Conservation (phyloP, 1,140 invertebrate species). For the Cydia pomonella region DNA sequence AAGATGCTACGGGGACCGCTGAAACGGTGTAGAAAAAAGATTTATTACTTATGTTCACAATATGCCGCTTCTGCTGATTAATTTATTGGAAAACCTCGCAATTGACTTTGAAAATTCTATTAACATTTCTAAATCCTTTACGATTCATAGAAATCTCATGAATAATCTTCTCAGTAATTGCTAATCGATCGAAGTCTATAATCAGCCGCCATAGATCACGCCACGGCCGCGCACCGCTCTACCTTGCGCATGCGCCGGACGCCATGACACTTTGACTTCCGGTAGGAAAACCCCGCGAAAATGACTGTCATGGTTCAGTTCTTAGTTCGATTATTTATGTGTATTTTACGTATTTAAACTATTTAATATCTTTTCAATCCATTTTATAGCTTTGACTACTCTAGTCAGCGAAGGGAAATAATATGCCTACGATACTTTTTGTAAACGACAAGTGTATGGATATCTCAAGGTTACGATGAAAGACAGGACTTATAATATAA, state of each 20-base stretch:
- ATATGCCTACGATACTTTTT: too few relatives aligned
- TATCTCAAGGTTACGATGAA: too few relatives aligned
- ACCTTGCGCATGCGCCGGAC: slow-evolving; percentile 11
- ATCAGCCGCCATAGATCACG: not conserved
- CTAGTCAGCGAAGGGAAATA: too few relatives aligned
- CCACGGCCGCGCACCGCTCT: slow-evolving; percentile 12
- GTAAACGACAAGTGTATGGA: too few relatives aligned
- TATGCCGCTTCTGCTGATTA: not conserved
- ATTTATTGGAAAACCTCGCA: not conserved
- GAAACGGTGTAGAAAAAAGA: too few relatives aligned
- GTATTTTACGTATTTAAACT: too few relatives aligned
- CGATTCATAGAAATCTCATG: not conserved
- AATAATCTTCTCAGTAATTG: not conserved
- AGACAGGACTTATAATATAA: too few relatives aligned
- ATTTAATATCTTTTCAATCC: too few relatives aligned
- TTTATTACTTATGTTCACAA: too few relatives aligned
- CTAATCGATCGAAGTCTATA: not conserved
- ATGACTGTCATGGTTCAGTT: not conserved
- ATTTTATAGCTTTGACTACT: too few relatives aligned
- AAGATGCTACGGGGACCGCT: too few relatives aligned
- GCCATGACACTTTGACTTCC: slow-evolving; percentile 8
- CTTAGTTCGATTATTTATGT: too few relatives aligned
- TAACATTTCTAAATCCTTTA: not conserved
- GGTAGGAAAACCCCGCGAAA: slow-evolving; percentile 10
- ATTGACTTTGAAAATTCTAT: not conserved